These are phyloP conservation scores for Oxycera nigricornis DNA, from an alignment of 2,888 invertebrate species.

Conservation along the genomic window DNA sequence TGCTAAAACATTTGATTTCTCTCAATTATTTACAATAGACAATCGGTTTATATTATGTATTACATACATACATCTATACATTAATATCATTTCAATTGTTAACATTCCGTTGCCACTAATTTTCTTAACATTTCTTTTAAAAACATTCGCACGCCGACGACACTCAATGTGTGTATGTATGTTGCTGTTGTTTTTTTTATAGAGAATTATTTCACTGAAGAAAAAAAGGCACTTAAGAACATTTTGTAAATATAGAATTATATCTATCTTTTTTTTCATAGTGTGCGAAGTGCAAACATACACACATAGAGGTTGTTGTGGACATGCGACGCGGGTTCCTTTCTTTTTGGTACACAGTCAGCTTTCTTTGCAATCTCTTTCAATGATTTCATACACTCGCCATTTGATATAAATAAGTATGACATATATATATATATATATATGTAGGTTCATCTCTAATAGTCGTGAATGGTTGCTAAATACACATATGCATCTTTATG, in stretches of 20 bases:
- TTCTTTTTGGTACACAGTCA: neutral
- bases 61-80: neutral
- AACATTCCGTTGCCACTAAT: too few species aligned
- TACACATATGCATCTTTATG: too few species aligned
- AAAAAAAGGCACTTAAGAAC: conserved; percentile 39
- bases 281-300: too few species aligned
- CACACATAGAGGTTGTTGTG: neutral
- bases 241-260: conserved; percentile 21
- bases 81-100: too few species aligned
- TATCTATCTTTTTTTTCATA: conserved; percentile 5
- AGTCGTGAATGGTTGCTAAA: neutral
- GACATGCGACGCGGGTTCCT: neutral
- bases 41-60: neutral
- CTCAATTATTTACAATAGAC: conserved; percentile 18
- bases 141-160: neutral
- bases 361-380: neutral
- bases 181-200: too few species aligned
- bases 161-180: neutral
- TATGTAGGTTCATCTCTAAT: neutral
- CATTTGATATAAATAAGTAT: neutral
- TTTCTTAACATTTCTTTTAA: too few species aligned
- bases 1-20: neutral
- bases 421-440: neutral
- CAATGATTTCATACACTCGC: neutral
- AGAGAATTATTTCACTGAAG: conserved; percentile 5